phyloP scores from a whole-genome alignment of 2,113 vertebrate species.

The Alligator sinensis region DNA sequence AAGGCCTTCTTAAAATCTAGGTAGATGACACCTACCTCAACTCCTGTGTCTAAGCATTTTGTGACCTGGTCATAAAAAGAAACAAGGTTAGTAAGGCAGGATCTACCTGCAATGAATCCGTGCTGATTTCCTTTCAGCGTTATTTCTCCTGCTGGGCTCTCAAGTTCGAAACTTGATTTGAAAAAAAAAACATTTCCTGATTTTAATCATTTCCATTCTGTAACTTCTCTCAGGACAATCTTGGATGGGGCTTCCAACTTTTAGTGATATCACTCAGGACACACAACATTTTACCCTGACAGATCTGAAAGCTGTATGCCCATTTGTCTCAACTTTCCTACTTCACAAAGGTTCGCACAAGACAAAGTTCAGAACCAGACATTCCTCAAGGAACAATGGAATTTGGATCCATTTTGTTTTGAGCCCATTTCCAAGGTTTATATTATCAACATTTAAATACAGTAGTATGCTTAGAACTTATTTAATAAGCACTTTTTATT shows the following conservation, averaged over 20 bases:
- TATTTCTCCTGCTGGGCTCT: too few species aligned
- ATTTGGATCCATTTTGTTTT: neutral
- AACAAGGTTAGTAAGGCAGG: too few species aligned
- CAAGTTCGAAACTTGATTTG: too few species aligned
- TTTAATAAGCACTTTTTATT: neutral
- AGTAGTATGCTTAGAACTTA: neutral
- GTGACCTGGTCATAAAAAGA: too few species aligned
- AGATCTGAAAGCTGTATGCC: fast-evolving
- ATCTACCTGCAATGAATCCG: too few species aligned
- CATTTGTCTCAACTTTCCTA: neutral
- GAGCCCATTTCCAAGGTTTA: neutral
- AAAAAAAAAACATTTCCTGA: too few species aligned
- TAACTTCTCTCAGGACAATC: neutral
- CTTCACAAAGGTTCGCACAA: neutral
- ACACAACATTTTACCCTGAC: fast-evolving
- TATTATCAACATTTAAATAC: neutral
- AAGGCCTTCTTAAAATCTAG: too few species aligned
- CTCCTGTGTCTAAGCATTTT: too few species aligned
- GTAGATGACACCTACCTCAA: too few species aligned
- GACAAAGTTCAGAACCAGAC: neutral
- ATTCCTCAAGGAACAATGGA: neutral
- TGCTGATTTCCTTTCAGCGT: too few species aligned
- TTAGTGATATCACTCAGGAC: neutral
- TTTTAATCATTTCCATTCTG: slow-evolving; percentile 7
- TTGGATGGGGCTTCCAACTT: neutral